Conservation (phyloP, 1,140 invertebrate species). For the Bombus consobrinus region DNA sequence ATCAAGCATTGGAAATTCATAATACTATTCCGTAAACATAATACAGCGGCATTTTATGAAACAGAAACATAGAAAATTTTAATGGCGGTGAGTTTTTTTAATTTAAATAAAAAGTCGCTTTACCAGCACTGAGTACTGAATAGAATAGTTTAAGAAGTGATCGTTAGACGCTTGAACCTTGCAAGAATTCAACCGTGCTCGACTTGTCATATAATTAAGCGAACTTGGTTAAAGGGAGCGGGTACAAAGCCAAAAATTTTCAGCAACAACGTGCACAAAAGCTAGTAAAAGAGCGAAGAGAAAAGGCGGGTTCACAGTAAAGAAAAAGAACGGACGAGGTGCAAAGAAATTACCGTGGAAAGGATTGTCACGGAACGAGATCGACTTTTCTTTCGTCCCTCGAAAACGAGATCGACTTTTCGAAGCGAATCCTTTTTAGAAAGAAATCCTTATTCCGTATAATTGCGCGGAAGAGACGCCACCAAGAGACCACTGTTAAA, state of each 20-base stretch:
- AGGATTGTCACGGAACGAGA: not conserved
- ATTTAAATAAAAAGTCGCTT: no score
- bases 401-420: conserved; percentile 19
- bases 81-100: not conserved
- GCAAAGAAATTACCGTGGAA: conserved; percentile 15
- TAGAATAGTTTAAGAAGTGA: not conserved
- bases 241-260: conserved; percentile 8
- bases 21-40: no score
- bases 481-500: not conserved
- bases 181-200: not conserved
- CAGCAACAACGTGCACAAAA: conserved; percentile 6
- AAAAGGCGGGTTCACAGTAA: no score
- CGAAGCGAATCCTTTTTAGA: not conserved
- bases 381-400: not conserved
- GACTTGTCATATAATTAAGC: not conserved
- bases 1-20: no score
- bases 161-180: not conserved
- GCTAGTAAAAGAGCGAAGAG: not conserved
- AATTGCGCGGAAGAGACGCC: not conserved
- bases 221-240: not conserved
- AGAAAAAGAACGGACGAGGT: not conserved
- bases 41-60: no score
- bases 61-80: no score
- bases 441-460: conserved; percentile 22
- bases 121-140: not conserved